These are phyloP conservation scores for Schmidtea mediterranea DNA, from an alignment of 1,140 invertebrate genomes.

Conservation along the genomic window DNA sequence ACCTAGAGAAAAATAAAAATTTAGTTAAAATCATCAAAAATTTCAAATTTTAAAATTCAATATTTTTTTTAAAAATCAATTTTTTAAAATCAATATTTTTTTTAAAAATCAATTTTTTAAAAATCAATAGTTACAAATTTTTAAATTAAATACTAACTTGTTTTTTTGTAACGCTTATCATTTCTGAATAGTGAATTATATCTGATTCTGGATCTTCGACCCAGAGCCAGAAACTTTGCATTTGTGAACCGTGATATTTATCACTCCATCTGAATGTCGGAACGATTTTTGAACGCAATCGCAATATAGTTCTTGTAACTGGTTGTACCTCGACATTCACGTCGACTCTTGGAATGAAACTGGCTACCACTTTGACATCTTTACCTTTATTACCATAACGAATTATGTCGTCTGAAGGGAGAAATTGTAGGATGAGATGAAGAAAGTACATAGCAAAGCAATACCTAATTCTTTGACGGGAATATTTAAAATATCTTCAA, in stretches of 20 bases:
- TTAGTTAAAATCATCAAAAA: too few relatives aligned
- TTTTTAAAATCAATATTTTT: too few relatives aligned
- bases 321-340: conserved; percentile 62
- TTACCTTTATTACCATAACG: background rate
- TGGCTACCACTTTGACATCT: conserved; percentile 48
- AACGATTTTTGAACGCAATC: conserved; percentile 50
- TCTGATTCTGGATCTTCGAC: conserved; percentile 76
- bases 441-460: background rate
- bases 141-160: conserved; percentile 34
- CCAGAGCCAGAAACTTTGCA: conserved; percentile 82
- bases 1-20: too few relatives aligned
- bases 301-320: conserved; percentile 61
- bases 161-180: conserved; percentile 58
- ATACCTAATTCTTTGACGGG: conserved; percentile 52
- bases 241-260: conserved; percentile 24
- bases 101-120: too few relatives aligned
- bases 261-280: conserved; percentile 43
- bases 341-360: conserved; percentile 52
- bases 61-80: too few relatives aligned
- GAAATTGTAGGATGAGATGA: background rate
- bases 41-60: too few relatives aligned
- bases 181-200: conserved; percentile 80
- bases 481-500: conserved; percentile 56
- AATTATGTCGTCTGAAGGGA: background rate
- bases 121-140: too few relatives aligned